Evolutionary conservation across 2,113 vertebrate species (phyloP), one percentile per base, ranked within the genome.

Genomic region (Oxygymnocypris stewartii): DNA sequence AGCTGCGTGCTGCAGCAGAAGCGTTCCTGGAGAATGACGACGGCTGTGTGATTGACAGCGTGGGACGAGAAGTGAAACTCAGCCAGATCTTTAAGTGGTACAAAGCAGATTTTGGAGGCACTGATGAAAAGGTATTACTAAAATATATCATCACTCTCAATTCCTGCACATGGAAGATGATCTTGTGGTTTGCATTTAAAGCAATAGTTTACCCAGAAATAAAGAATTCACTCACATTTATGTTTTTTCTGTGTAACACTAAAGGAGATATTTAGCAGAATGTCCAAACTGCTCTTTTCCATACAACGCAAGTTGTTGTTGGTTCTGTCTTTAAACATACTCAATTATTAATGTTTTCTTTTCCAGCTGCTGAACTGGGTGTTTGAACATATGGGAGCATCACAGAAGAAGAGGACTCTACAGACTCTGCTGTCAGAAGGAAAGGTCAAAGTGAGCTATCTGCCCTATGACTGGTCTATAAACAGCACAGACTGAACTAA

Each of bases 71-170:
- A 91, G 94, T 96, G 77, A 91, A 90, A 78, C 94, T 96, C 35
- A 96, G 94, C 91, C 94, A 94, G 88, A 94, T 96, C 86, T 96
- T 96, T 83, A 96, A 95, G 79, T 96, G 95, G 95, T 96, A 96
- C 93, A 95, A 94, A 87, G 88, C 87, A 12, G 95, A 96, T 88
- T 96, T 96, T 82, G 95, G 95, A 86, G 94, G 92, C 85, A 95
- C 95, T 0, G 94, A 96, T 87, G 94, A 94, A 84, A 94, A 94
- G 92, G 95, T 95, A 93, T 63, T 25, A 49, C 44, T 13, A 73
- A 74, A 57, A 31, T 40, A 37, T 28, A 37, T 42, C 23, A 10
- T 49, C 28, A 79, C 76, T 61, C 16, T 75, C 37, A 9, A 44
- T 28, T 9, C 44, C 25, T 57, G n/a, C 4, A 11, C 23, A 44